Conservation (phyloP, 1,140 invertebrate species). For the Brachionus paranguensis region DNA sequence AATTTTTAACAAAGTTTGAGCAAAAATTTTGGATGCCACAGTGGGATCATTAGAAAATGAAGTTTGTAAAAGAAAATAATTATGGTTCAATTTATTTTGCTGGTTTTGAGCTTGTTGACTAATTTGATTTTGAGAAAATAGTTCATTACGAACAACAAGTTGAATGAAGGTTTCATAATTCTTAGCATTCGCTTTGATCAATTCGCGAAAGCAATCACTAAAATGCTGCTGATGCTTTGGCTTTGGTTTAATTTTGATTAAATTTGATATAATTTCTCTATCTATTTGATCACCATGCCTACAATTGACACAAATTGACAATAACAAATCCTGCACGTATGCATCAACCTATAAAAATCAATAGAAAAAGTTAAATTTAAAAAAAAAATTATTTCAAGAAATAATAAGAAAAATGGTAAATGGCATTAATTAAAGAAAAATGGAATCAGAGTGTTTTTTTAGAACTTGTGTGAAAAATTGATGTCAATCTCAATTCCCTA, state of each 20-base stretch:
- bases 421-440: too few relatives aligned
- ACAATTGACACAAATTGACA: constrained; percentile 83
- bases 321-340: constrained; percentile 83
- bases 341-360: constrained; percentile 61
- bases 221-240: constrained; percentile 85
- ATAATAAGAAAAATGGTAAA: too few relatives aligned
- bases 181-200: constrained; percentile 44
- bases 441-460: too few relatives aligned
- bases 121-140: constrained; percentile 7
- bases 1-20: constrained; percentile 68
- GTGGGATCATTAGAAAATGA: constrained; percentile 70
- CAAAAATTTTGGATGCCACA: constrained; percentile 67
- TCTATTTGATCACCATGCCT: constrained; percentile 70
- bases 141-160: neutral
- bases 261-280: constrained; percentile 77
- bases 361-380: too few relatives aligned
- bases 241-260: constrained; percentile 84
- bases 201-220: constrained; percentile 71
- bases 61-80: constrained; percentile 23
- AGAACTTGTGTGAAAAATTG: too few relatives aligned
- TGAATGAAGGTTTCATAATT: constrained; percentile 10
- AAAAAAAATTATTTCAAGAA: neutral
- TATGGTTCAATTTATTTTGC: constrained; percentile 54
- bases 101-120: constrained; percentile 40
- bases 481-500: too few relatives aligned